These are phyloP conservation scores for Thalassarche chlororhynchos DNA, from an alignment of 2,113 vertebrate species.

Conservation along the genomic window DNA sequence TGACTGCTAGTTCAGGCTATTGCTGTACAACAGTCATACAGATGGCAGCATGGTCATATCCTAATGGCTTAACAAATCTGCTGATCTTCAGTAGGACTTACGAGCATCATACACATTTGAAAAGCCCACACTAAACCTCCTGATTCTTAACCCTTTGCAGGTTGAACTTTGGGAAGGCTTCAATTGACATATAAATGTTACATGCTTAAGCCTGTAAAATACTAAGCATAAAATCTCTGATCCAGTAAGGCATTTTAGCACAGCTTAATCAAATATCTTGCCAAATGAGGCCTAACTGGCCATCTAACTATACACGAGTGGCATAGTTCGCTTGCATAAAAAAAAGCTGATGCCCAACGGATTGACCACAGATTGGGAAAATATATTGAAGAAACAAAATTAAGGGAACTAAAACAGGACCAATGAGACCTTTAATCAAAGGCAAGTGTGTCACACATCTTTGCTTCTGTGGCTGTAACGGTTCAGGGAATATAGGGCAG, in stretches of 20 bases:
- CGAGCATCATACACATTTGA: neutral
- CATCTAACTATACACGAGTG: fast-evolving
- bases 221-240: neutral
- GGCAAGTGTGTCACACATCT: neutral
- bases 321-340: neutral
- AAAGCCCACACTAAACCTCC: neutral
- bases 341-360: neutral
- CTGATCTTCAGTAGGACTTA: neutral
- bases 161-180: neutral
- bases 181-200: neutral
- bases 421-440: neutral
- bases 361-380: neutral
- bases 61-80: neutral
- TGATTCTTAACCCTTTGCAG: neutral
- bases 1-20: neutral
- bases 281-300: neutral
- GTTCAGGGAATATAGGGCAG: neutral
- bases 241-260: neutral
- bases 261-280: neutral
- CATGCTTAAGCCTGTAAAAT: neutral
- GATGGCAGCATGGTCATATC: too few relatives aligned
- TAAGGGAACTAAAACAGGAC: neutral
- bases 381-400: neutral
- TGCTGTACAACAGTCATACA: neutral
- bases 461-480: neutral